These are phyloP conservation scores for Ciconia maguari DNA, from an alignment of 2,113 vertebrate species.

Conservation along the genomic window DNA sequence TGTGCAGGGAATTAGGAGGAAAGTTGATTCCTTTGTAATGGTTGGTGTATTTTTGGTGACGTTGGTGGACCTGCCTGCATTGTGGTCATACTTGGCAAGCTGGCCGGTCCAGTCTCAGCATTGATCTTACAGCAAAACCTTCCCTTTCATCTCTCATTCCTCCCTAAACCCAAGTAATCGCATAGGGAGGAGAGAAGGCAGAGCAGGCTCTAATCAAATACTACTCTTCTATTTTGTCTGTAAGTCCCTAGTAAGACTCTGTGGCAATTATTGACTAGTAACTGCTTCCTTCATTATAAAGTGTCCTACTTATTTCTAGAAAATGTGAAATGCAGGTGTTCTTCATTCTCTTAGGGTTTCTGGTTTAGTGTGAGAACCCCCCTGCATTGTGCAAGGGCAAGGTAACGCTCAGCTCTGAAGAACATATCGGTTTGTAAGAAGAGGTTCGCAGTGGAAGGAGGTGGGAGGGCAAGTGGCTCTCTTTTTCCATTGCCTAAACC, in stretches of 20 bases:
- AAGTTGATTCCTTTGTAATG: neutral
- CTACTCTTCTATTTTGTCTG: neutral
- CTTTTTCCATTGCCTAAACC: conserved; percentile 63
- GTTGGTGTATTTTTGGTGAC: neutral
- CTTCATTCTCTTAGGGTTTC: neutral
- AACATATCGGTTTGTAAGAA: neutral
- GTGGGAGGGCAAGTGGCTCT: neutral
- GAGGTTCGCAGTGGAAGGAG: neutral
- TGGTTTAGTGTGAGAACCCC: neutral
- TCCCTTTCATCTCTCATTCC: neutral
- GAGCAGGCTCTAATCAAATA: neutral
- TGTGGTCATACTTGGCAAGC: neutral
- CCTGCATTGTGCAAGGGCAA: neutral
- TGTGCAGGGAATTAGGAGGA: neutral
- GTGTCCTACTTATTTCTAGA: neutral
- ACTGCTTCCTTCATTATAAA: neutral
- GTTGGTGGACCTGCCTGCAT: neutral
- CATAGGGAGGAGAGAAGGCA: neutral
- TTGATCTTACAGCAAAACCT: neutral
- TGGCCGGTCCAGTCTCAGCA: neutral
- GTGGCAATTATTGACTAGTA: neutral
- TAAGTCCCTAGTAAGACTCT: neutral
- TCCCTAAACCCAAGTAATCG: neutral
- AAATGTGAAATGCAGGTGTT: neutral
- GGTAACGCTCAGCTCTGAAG: neutral